phyloP scores from a whole-genome alignment of 1,140 invertebrate species.

The Yoshiicerus persimilis region DNA sequence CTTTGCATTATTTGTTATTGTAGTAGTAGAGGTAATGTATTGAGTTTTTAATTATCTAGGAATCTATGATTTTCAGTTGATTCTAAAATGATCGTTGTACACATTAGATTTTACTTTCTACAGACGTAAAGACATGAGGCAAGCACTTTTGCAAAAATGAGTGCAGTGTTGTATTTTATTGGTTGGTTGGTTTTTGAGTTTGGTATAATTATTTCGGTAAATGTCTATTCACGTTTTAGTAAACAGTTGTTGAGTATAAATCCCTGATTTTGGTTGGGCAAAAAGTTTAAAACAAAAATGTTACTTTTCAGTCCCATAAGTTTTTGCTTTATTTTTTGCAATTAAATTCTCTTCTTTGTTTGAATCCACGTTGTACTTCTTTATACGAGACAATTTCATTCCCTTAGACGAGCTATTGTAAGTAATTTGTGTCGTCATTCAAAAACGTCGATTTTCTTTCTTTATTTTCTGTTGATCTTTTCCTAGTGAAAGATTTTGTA shows the following conservation, averaged over 20 bases:
- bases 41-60: background rate
- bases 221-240: background rate
- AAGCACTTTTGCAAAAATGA: background rate
- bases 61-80: background rate
- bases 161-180: background rate
- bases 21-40: background rate
- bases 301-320: background rate
- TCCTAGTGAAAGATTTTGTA: background rate
- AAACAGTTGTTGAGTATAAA: background rate
- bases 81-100: background rate
- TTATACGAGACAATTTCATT: conserved; percentile 18
- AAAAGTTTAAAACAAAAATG: background rate
- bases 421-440: conserved; percentile 7
- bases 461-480: background rate
- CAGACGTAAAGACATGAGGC: background rate
- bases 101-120: background rate
- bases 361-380: background rate
- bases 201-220: background rate
- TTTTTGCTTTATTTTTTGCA: background rate
- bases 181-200: background rate
- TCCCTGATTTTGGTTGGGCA: background rate
- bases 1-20: background rate
- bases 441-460: background rate
- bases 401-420: background rate
- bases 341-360: conserved; percentile 9